Base-by-base conservation (phyloP, 30 jellyfish, hydroid and myxozoan species). In the Euphysa ruthae region DNA sequence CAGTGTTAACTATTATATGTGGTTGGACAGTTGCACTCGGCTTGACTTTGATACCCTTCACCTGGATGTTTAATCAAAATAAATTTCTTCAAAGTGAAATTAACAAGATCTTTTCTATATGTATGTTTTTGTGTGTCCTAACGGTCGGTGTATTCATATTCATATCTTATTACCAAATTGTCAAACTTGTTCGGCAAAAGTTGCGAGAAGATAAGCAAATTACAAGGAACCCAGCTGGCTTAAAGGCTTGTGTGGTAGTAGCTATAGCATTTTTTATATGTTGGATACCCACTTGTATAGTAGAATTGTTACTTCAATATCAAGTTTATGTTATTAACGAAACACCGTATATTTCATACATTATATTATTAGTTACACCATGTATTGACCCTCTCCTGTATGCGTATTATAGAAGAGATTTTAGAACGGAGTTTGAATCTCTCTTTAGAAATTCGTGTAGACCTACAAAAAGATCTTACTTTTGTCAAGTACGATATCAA, bases 331-430 rank as follows among this genome's bases (percentile, higher is more conserved):
- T 68, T 10, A 24, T 35, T 28, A 22, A 22, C 22, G 66, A 54
- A 26, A 42, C 70, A 27, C 22, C 69, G 74, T 65, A 24, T 6
- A 43, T 43, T 14, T 20, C 74, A 5, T 73, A 73, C 38, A 27
- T 29, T 15, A 57, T 73, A 10, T 34, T 73, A 33, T 35, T 73
- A 24, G 6, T 73, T 16, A 73, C 58, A 14, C 85, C 85, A 19
- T 73, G 85, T 32, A 50, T 73, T 20, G 85, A 73, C 43, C 85
- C 85, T n/a, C 22, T 73, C 6, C n/a, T 73, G 55, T 73, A 73
- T 29, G 85, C 85, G 25, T 73, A 73, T 57, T 73, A 73, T 69
- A 33, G 76, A 22, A 74, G 46, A 20, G 85, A 73, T 18, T 56
- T 73, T 23, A 54, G 81, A 35, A 13, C n/a, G n/a, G n/a, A n/a